A percentile compares a stretch with the other conserved stretches of the same genome.
Evolutionary conservation across 2,797 vertebrate genomes (phyloP).

Genomic region (Myotis vivesi): DNA sequence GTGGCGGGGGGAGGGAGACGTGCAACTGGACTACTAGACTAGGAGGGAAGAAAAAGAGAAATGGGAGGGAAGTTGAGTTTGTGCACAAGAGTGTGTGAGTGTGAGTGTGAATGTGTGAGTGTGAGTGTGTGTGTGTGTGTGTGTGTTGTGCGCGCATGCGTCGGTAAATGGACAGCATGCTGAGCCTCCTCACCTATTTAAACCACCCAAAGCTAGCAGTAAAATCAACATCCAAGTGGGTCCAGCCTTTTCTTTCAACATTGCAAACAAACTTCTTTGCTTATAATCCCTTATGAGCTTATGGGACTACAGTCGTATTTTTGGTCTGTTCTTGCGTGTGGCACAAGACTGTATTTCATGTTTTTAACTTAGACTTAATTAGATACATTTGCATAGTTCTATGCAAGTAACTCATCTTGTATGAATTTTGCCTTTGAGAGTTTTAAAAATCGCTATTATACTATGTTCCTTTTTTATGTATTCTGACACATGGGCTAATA

Average conservation of each 20-base stretch:
- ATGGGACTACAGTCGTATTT: not conserved
- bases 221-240: not conserved
- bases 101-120: no score
- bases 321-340: not conserved
- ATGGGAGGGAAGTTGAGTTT: not conserved
- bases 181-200: not conserved
- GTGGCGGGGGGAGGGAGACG: not conserved
- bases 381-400: not conserved
- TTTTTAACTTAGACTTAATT: conserved; percentile 39
- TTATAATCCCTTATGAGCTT: not conserved
- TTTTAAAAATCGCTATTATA: conserved; percentile 33
- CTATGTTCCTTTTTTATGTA: not conserved
- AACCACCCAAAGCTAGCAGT: not conserved
- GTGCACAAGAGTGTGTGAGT: not conserved
- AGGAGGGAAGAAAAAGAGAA: not conserved
- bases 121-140: not conserved
- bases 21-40: not conserved
- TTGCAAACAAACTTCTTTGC: not conserved
- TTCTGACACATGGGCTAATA: conserved; percentile 37
- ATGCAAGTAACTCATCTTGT: not conserved
- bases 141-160: no score
- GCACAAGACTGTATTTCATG: not conserved
- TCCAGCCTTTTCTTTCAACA: not conserved
- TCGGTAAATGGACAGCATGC: not conserved
- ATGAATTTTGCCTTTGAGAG: conserved; percentile 45